Base-by-base conservation (phyloP, 2,888 invertebrate genomes). In the Drosophila mimica region DNA sequence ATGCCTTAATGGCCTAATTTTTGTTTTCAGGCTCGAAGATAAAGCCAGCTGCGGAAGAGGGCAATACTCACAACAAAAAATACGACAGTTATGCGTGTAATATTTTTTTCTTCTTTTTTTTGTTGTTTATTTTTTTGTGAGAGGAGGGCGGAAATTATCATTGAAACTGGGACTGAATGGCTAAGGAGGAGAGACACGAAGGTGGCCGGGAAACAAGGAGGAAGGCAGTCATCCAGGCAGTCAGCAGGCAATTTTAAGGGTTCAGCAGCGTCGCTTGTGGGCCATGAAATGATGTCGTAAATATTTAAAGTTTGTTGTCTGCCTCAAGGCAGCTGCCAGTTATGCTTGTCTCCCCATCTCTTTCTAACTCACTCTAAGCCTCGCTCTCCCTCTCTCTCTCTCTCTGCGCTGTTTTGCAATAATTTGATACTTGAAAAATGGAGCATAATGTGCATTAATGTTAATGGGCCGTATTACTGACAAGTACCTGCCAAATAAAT, bases 1-100 rank as follows among this genome's bases (percentile, higher is more conserved):
- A 87, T 83, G 91, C 91, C 91, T 89, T 90, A 87, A 90, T 89
- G 91, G 91, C 91, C 88, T 90, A 84, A 90, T 90, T 90, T 90
- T 87, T 89, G 88, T 90, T 90, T 90, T 78, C 56, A 57, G 54
- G 52, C 57, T 46, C 57, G 60, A 69, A 70, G 38, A 53, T 60
- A 34, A 58, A 56, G 46, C 60, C 62, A 51, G 58, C 46, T 36
- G 59, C 36, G 31, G 20, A 57, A 30, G n/a, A 57, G 31, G 13
- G 40, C 43, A 46, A 34, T 56, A 34, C 59, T 63, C 51, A 57
- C 54, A 34, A 43, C n/a, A 20, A 63, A 82, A 83, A 70, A 70
- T 76, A 82, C 90, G 90, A 90, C 85, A 90, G 85, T 86, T 86
- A 90, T 86, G 85, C 85, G 89, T 90, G 85, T 90, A 90, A 86